Evolutionary conservation across 1,140 invertebrate genomes (phyloP).

Genomic region (Euura saliciscinereae): DNA sequence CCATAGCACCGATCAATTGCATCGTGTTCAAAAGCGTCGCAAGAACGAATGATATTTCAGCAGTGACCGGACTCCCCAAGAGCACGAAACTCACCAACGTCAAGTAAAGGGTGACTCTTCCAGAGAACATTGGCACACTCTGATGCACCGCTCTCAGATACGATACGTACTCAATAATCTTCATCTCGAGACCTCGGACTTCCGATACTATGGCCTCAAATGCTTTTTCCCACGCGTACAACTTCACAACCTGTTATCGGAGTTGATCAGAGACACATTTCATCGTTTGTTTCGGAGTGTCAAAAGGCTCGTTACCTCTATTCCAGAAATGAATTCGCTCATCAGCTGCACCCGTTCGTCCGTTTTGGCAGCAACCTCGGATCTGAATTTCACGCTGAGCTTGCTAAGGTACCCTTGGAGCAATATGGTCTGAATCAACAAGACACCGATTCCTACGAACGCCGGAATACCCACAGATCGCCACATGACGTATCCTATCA

Average conservation of each 20-base stretch:
- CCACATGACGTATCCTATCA: slow-evolving; percentile 67
- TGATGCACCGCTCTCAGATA: slow-evolving; percentile 74
- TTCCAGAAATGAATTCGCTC: slow-evolving; percentile 74
- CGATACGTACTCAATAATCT: slow-evolving; percentile 69
- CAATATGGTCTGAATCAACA: slow-evolving; percentile 65
- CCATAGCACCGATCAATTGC: too few relatives aligned
- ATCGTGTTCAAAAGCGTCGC: too few relatives aligned
- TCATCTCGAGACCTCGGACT: slow-evolving; percentile 66
- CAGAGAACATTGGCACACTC: slow-evolving; percentile 34
- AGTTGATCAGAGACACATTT: not conserved
- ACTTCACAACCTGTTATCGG: slow-evolving; percentile 67
- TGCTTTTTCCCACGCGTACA: slow-evolving; percentile 74
- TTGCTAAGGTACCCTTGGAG: slow-evolving; percentile 58
- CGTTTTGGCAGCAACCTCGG: slow-evolving; percentile 44
- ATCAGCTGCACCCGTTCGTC: slow-evolving; percentile 45
- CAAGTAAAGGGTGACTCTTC: too few relatives aligned
- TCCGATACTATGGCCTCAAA: slow-evolving; percentile 61
- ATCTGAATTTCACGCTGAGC: slow-evolving; percentile 64
- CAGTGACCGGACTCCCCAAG: too few relatives aligned
- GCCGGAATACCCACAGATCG: slow-evolving; percentile 68
- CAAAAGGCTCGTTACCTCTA: slow-evolving; percentile 54
- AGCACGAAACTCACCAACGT: too few relatives aligned
- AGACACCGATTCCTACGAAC: slow-evolving; percentile 71
- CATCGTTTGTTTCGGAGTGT: not conserved
- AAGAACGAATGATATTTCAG: too few relatives aligned